Percentiles rank a stretch among this genome's conserved stretches.
Evolutionary conservation across 1,140 invertebrate species (phyloP).

Genomic region (Drosophila ohnishii): DNA sequence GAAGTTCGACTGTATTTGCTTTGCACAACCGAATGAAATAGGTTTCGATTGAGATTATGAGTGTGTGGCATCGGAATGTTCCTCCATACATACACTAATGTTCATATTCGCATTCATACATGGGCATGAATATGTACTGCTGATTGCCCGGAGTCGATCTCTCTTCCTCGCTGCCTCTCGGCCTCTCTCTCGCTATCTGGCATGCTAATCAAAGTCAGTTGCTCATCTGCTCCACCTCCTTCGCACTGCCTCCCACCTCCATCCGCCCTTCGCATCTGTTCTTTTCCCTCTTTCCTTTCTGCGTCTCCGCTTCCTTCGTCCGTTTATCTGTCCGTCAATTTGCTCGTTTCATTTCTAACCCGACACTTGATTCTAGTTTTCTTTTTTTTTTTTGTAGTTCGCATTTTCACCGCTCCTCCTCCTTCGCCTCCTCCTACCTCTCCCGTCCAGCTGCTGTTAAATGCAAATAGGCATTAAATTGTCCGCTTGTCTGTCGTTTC

Average conservation of each 20-base stretch:
- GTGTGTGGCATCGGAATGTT: conserved; percentile 15
- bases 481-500: conserved; percentile 72
- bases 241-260: conserved; percentile 8
- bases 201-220: conserved; percentile 60
- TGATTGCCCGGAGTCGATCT: conserved; percentile 36
- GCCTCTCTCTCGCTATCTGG: conserved; percentile 26
- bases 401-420: conserved; percentile 12
- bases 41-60: conserved; percentile 10
- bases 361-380: conserved; percentile 75
- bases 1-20: conserved; percentile 27
- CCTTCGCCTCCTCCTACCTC: neutral
- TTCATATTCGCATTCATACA: conserved; percentile 20
- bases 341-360: conserved; percentile 58
- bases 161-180: neutral
- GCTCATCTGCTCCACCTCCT: conserved; percentile 35
- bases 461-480: conserved; percentile 79
- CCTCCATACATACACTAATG: conserved; percentile 1
- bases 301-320: conserved; percentile 14
- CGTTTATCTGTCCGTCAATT: conserved; percentile 58
- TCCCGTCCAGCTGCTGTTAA: conserved; percentile 57
- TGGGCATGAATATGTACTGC: conserved; percentile 30
- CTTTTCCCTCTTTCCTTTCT: neutral
- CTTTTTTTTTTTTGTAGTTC: conserved; percentile 18
- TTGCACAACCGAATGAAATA: conserved; percentile 36
- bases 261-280: conserved; percentile 10